Base-by-base conservation (phyloP, 2,113 vertebrate species). In the Heloderma charlesbogerti region DNA sequence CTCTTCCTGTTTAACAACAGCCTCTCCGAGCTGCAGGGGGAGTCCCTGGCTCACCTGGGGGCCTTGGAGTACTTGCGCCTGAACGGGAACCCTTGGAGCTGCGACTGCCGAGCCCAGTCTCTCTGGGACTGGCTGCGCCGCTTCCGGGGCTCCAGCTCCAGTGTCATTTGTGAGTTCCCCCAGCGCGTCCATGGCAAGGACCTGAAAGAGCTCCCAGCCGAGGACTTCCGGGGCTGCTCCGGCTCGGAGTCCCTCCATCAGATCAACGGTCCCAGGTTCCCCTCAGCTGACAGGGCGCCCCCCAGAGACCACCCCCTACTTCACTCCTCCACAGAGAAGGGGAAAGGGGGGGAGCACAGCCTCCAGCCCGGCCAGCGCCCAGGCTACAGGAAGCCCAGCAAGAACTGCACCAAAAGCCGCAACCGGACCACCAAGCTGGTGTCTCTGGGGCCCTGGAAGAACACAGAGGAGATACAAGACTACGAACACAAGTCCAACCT, bases 1-100 rank as follows among this genome's bases (percentile, higher is more conserved):
- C 98, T 99, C 88, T 99, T 98, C 94, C 97, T 99, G 92, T 99
- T 99, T 96, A 99, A 99, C 93, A 99, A 99, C 97, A 99, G 98
- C 92, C 97, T 99, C 93, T 97, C 98, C 0, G 98, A 99, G 97
- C 97, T 99, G 34, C 97, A 98, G 6, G 98, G 98, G 0, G 97
- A 98, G 93, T 97, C 98, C 95, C 95, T 99, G 96, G 97, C 98
- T 9, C 98, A 98, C 25, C 97, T 99, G 95, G 98, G 95, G 0
- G 98, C 99, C 57, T 97, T 99, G 92, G 99, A 99, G 97, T 99
- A 99, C 94, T 98, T 99, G 57, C 98, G 99, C 82, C 98, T 99
- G 92, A 99, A 99, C 1, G 98, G 98, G 92, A 99, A 99, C 90
- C 98, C 98, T 0, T 99, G 99, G 99, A 98, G 98, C 96, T 99